Base-by-base conservation (phyloP, 1,140 invertebrate species). In the Drosophila prosaltans region DNA sequence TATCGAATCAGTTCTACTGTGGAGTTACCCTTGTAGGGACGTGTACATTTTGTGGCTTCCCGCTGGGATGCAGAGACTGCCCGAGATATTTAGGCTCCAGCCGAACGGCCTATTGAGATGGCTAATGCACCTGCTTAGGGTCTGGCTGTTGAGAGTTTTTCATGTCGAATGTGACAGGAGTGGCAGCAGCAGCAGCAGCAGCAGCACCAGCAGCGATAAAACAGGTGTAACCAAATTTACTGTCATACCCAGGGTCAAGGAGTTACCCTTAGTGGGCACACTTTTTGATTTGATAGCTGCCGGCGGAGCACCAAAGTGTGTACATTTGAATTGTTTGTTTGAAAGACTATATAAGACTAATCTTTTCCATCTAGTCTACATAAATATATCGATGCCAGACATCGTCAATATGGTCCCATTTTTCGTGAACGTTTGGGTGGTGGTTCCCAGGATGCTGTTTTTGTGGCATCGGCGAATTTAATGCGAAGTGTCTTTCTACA, bases 391-490 rank as follows among this genome's bases (percentile, higher is more conserved):
- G 95, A 97, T 86, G 84, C 84, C 21, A 93, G 95, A 11, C 97
- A 98, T 91, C 93, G 93, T 66, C 78, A 95, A 86, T 92, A 97
- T 65, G 97, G 97, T 2, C 93, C 95, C 0, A 94, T 98, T 72
- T 98, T 95, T 92, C 93, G 93, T 5, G 96, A 97, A 86, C 93
- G 93, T 11, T 91, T 97, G 9, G 95, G 95, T n/a, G 95, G 95
- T 16, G 82, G 82, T 21, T 92, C 94, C 16, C 74, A 90, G 63
- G 93, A 95, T 69, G 94, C 94, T 5, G 93, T 97, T 45, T 97
- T 97, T 83, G 92, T 97, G 2, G 80, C 90, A 24, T 92, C 91
- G 11, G 89, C 92, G 26, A 92, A 93, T 10, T 93, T 95, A 32
- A 97, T 97, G 89, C 94, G 95, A 64, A 92, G 93, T 10, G 94